Evolutionary conservation across 2,888 invertebrate species (phyloP), one percentile per base, ranked within the genome.

Genomic region (Apodemia mormo): DNA sequence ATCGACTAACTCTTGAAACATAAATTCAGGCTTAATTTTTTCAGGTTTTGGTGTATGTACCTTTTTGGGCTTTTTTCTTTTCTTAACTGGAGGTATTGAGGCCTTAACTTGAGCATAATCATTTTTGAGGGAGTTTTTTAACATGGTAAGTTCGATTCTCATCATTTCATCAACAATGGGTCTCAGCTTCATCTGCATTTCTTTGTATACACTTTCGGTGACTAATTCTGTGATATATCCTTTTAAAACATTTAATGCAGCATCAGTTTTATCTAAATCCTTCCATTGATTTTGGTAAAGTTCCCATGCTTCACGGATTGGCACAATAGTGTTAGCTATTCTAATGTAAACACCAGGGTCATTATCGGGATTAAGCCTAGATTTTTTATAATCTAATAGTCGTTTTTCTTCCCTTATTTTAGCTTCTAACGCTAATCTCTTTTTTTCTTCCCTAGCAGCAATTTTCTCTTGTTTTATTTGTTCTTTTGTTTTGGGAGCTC

Each of bases 1-100:
- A 78, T 95, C 94, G 5, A 95, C 95, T 71, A 97, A 90, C 80
- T 95, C 94, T 83, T 96, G 96, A 79, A 96, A 97, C 78, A 97
- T 90, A n/a, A 94, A 94, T 77, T 95, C 95, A 0, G 94, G 92
- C 0, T 91, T 85, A 72, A 95, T 82, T 81, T 95, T 94, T 0
- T 94, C 95, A 1, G 95, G 95, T 81, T 96, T 96, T 71, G 94
- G 95, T 69, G 87, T 86, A 73, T 90, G 94, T n/a, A 79, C 75
- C 73, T 85, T 90, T 73, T 76, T 90, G 1, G 92, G 91, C 56
- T 86, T 92, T 71, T 85, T 90, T 58, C 92, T 79, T 77, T 92
- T 92, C 73, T 75, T 77, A n/a, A 77, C 81, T 67, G 78, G 71
- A 7, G 90, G 90, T 40, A 79, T 69, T 65, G 66, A 7, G 56